Percentiles rank a stretch among this genome's conserved stretches.
phyloP scores from a whole-genome alignment of 2,113 vertebrate species.

The Sceloporus tristichus region DNA sequence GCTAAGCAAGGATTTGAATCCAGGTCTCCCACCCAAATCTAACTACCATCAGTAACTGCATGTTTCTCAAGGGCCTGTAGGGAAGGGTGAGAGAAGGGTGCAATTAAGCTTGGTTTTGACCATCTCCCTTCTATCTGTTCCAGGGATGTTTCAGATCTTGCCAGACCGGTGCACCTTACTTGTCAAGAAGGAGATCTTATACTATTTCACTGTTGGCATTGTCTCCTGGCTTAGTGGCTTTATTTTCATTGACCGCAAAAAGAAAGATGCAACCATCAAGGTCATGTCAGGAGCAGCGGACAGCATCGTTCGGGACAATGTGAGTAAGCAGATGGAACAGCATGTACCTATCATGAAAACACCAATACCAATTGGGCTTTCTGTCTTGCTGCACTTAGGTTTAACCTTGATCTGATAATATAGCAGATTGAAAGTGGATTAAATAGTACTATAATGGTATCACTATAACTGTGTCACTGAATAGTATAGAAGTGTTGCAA shows the following conservation, averaged over 20 bases:
- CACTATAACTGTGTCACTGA: too few species aligned
- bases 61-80: neutral
- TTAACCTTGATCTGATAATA: too few species aligned
- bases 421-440: too few species aligned
- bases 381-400: too few species aligned
- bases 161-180: slow-evolving; percentile 16
- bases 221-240: slow-evolving; percentile 9
- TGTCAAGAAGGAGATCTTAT: neutral
- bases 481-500: too few species aligned
- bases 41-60: neutral
- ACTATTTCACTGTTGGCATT: neutral
- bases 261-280: neutral
- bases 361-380: too few species aligned
- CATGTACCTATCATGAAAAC: neutral
- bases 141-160: slow-evolving; percentile 27
- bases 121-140: neutral
- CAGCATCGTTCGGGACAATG: slow-evolving; percentile 3
- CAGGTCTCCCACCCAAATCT: too few species aligned
- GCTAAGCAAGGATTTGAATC: neutral
- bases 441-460: too few species aligned
- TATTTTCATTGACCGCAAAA: slow-evolving; percentile 1
- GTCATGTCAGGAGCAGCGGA: neutral
- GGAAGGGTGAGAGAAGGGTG: neutral
- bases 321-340: neutral
- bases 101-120: neutral